Base-by-base conservation (phyloP, 2,888 invertebrate genomes). In the Chouioia cunea region DNA sequence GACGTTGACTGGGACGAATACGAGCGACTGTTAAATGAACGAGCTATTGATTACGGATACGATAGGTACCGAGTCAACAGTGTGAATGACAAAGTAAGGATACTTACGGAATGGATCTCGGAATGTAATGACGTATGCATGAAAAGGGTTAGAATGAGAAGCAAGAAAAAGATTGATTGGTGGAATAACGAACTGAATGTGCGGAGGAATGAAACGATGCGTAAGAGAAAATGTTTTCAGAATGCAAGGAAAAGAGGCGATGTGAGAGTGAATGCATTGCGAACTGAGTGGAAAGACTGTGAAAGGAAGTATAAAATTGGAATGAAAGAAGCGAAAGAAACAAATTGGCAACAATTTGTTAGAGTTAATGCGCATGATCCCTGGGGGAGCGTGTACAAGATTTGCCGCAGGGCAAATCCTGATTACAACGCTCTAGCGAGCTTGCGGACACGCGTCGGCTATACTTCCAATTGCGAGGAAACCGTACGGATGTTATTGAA, bases 1-100 rank as follows among this genome's bases (percentile, higher is more conserved):
- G 3, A n/a, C 1, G 14, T 15, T n/a, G 27, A 60, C 2, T 60
- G 60, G 60, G 12, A n/a, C 0, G 8, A 14, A 10, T 48, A 48
- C 10, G 16, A 10, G 23, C n/a, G 2, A 12, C 2, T 90, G 89
- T 89, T 90, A 89, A 89, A 89, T 89, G 88, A 89, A 88, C 88
- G 88, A 88, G 89, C 87, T 86, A 86, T 85, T 88, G 85, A 86
- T 86, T 70, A 10, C 22, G 56, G 56, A 18, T 18, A 36, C 1
- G 22, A 18, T 14, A 2, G 14, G 1, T 59, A 56, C 15, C 4
- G 4, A 14, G 54, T 16, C 22, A 14, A 59, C 20, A 20, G 16
- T 6, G 58, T 43, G 22, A 14, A 23, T 3, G 66, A 59, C 3
- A 66, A 59, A 43, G 57, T 59, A 14, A 15, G 16, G 14, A 52